These are phyloP conservation scores for Phrynosoma blainvillii DNA, from an alignment of 2,113 vertebrate genomes.

Conservation along the genomic window DNA sequence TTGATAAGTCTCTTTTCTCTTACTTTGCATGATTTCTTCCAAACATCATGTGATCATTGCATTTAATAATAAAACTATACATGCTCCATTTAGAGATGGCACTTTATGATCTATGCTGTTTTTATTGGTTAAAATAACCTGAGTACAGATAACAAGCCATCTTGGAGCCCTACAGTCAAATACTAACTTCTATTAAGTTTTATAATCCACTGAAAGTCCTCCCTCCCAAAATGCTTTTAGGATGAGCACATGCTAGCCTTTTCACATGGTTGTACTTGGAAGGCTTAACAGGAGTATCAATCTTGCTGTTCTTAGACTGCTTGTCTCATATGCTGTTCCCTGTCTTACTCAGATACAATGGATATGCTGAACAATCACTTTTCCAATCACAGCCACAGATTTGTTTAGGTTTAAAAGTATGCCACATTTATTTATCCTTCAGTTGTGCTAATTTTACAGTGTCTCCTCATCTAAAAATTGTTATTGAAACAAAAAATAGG, in stretches of 20 bases:
- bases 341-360: background rate
- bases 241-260: conserved; percentile 38
- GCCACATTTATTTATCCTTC: conserved; percentile 1
- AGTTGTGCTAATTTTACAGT: background rate
- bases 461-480: conserved; percentile 16
- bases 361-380: conserved; percentile 1
- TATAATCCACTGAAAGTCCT: conserved; percentile 17
- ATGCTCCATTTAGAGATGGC: conserved; percentile 31
- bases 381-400: background rate
- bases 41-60: background rate
- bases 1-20: conserved; percentile 4
- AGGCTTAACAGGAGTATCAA: background rate
- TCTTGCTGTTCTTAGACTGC: conserved; percentile 32
- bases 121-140: conserved; percentile 20
- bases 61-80: conserved; percentile 13
- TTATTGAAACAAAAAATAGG: background rate
- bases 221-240: conserved; percentile 4
- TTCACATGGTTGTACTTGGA: conserved; percentile 47
- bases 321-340: conserved; percentile 31
- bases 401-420: conserved; percentile 9
- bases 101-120: background rate
- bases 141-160: conserved; percentile 19
- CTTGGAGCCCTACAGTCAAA: conserved; percentile 26
- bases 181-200: conserved; percentile 22
- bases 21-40: conserved; percentile 11